A percentile compares a stretch with the other conserved stretches of the same genome.
Evolutionary conservation across 2,888 invertebrate genomes (phyloP).

Genomic region (Scaptodrosophila latifasciaeformis): DNA sequence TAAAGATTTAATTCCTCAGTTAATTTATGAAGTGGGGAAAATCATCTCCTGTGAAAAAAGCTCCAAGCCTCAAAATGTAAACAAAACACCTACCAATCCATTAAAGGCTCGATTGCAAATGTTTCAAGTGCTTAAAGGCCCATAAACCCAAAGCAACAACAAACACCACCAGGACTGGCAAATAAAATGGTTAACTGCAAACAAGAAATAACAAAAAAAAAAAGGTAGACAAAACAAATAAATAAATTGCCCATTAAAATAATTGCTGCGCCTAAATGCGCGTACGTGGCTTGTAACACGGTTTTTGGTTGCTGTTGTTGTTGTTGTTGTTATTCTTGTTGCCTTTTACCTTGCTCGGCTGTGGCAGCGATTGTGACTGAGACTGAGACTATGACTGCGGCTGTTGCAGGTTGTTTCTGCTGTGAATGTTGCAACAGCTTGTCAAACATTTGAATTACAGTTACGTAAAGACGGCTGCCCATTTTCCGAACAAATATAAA

Average conservation of each 20-base stretch:
- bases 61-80: too few relatives aligned
- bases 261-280: slow-evolving; percentile 68
- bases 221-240: slow-evolving; percentile 51
- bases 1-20: too few relatives aligned
- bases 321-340: slow-evolving; percentile 17
- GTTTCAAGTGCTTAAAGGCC: too few relatives aligned
- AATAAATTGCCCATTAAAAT: slow-evolving; percentile 70
- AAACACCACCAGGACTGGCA: slow-evolving; percentile 20
- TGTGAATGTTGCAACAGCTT: slow-evolving; percentile 63
- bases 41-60: too few relatives aligned
- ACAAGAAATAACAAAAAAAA: slow-evolving; percentile 21
- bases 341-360: background rate
- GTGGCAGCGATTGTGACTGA: slow-evolving; percentile 22
- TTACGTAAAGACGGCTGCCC: slow-evolving; percentile 53
- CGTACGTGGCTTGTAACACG: slow-evolving; percentile 64
- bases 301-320: slow-evolving; percentile 39
- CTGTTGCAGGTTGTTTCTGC: slow-evolving; percentile 24
- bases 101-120: too few relatives aligned
- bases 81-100: too few relatives aligned
- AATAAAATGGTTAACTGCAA: slow-evolving; percentile 50
- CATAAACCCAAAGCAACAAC: slow-evolving; percentile 10
- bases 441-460: slow-evolving; percentile 69
- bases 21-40: too few relatives aligned
- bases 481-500: slow-evolving; percentile 17
- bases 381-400: slow-evolving; percentile 32